These are phyloP conservation scores for Alfaro cultratus DNA, from an alignment of 2,797 vertebrate genomes.

Conservation along the genomic window DNA sequence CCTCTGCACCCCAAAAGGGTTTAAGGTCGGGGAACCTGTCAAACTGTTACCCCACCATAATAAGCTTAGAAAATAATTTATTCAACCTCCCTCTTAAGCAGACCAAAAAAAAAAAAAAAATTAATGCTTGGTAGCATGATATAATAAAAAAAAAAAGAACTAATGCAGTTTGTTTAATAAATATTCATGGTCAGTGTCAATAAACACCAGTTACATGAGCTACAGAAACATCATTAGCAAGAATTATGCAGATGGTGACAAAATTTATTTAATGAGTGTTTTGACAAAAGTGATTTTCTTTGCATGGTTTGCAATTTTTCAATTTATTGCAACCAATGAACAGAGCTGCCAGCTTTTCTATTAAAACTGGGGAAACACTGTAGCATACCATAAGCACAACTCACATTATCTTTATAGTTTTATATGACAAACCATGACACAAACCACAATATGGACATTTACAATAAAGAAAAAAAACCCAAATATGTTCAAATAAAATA, in stretches of 20 bases:
- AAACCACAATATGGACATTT: background rate
- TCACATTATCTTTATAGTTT: background rate
- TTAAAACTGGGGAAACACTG: background rate
- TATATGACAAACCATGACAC: background rate
- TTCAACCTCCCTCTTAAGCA: background rate
- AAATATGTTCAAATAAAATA: background rate
- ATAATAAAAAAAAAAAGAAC: background rate
- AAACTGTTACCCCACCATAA: background rate
- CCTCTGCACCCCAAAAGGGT: too few relatives aligned
- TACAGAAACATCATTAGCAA: background rate
- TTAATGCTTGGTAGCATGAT: background rate
- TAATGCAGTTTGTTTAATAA: background rate
- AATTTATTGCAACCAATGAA: background rate
- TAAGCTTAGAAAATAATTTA: background rate
- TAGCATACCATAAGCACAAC: background rate
- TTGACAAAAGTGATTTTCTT: background rate
- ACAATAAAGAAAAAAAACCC: background rate
- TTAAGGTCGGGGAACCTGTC: background rate
- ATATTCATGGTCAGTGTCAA: background rate
- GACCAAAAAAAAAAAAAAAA: background rate
- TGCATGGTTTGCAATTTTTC: background rate
- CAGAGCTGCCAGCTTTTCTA: background rate
- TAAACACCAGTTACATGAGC: background rate
- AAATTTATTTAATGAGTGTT: background rate
- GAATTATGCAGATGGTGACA: background rate